Evolutionary conservation across 2,113 vertebrate species (phyloP).

Genomic region (Harpagus bidentatus): DNA sequence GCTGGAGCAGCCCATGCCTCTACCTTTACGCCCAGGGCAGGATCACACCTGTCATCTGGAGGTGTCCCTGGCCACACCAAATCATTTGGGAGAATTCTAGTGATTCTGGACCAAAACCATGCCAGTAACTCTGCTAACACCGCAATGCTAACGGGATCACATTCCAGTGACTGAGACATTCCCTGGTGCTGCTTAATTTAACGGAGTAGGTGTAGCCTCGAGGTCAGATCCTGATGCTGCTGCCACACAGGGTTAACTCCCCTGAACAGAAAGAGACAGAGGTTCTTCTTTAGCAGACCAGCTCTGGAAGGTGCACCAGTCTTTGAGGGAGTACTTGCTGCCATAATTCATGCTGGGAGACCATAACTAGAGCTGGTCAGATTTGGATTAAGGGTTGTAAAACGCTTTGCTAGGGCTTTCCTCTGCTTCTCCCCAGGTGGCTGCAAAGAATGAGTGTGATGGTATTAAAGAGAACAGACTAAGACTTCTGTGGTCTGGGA

Average conservation of each 20-base stretch:
- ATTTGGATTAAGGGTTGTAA: background rate
- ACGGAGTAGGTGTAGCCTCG: background rate
- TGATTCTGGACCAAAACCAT: background rate
- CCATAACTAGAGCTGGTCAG: background rate
- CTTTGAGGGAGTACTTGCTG: background rate
- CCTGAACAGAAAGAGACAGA: no score
- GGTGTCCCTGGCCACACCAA: background rate
- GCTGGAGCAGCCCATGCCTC: background rate
- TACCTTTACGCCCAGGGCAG: background rate
- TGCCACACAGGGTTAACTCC: background rate
- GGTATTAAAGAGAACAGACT: background rate
- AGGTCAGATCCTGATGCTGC: background rate
- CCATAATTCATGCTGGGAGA: background rate
- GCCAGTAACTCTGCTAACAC: background rate
- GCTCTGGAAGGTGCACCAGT: background rate
- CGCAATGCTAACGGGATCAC: background rate
- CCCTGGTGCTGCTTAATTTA: background rate
- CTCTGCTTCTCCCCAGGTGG: background rate
- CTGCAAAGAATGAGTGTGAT: background rate
- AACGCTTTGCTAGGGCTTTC: background rate
- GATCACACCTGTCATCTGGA: background rate
- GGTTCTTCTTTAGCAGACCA: background rate
- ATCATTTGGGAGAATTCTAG: background rate
- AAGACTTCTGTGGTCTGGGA: background rate
- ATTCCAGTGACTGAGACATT: background rate